A percentile compares a stretch with the other conserved stretches of the same genome.
Evolutionary conservation across 2,888 invertebrate genomes (phyloP).

Genomic region (Scaptomyza parva): DNA sequence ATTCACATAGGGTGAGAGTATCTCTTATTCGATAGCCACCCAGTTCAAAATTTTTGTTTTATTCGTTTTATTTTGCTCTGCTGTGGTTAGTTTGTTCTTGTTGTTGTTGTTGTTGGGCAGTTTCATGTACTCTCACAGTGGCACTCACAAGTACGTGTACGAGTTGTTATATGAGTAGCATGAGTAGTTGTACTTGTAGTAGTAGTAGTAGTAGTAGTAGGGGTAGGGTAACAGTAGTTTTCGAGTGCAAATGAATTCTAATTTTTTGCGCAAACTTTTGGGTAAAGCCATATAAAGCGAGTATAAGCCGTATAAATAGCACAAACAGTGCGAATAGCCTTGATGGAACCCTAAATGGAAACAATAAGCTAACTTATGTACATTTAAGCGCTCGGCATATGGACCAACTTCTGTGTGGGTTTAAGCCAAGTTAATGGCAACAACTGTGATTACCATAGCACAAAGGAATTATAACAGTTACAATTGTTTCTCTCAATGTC

Average conservation of each 20-base stretch:
- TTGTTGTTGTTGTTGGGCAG: slow-evolving; percentile 44
- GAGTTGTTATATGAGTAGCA: slow-evolving; percentile 8
- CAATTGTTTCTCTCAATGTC: slow-evolving; percentile 8
- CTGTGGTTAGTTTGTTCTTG: slow-evolving; percentile 29
- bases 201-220: slow-evolving; percentile 21
- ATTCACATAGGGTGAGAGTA: slow-evolving; percentile 4
- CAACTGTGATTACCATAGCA: slow-evolving; percentile 3
- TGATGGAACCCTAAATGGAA: slow-evolving; percentile 11
- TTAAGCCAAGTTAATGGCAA: slow-evolving; percentile 9
- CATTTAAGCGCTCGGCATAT: slow-evolving; percentile 6
- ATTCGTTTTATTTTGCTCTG: slow-evolving; percentile 9
- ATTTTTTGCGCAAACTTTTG: slow-evolving; percentile 72
- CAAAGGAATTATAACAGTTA: slow-evolving; percentile 4
- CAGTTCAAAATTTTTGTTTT: neutral
- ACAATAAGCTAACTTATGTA: slow-evolving; percentile 15
- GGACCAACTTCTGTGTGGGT: slow-evolving; percentile 14
- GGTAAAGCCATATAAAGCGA: slow-evolving; percentile 33
- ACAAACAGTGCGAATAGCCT: slow-evolving; percentile 34
- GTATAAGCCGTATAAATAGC: slow-evolving; percentile 15
- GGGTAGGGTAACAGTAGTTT: too few species aligned
- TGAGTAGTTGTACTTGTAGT: slow-evolving; percentile 8
- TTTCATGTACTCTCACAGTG: slow-evolving; percentile 46
- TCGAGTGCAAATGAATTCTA: slow-evolving; percentile 75
- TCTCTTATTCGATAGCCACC: neutral
- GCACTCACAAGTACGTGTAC: slow-evolving; percentile 14